These are phyloP conservation scores for Autographa pulchrina DNA, from an alignment of 2,888 invertebrate genomes.

Conservation along the genomic window DNA sequence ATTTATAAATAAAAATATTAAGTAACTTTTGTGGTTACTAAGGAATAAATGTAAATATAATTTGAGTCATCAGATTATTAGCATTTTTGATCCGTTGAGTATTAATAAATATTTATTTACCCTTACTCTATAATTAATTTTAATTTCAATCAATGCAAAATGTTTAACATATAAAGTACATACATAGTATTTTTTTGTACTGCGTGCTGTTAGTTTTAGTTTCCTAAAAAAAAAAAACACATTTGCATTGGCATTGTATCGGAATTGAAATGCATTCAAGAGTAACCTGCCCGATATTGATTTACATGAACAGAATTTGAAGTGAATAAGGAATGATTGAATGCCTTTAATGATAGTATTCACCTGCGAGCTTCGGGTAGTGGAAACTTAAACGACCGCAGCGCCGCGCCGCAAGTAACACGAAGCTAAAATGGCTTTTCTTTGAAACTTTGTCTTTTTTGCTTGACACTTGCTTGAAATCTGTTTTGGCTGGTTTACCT, in stretches of 20 bases:
- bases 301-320: background rate
- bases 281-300: background rate
- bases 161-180: too few relatives aligned
- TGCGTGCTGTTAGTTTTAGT: too few relatives aligned
- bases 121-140: too few relatives aligned
- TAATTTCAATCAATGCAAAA: too few relatives aligned
- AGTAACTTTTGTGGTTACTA: background rate
- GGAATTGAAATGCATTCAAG: background rate
- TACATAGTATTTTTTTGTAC: too few relatives aligned
- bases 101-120: too few relatives aligned
- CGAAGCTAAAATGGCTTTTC: background rate
- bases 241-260: too few relatives aligned
- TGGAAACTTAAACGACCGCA: constrained; percentile 4
- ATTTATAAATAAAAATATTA: too few relatives aligned
- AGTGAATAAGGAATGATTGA: constrained; percentile 2
- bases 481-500: background rate
- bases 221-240: too few relatives aligned
- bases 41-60: background rate
- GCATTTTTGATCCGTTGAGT: too few relatives aligned
- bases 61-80: too few relatives aligned
- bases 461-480: background rate
- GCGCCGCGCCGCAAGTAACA: background rate
- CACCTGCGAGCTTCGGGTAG: background rate
- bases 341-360: background rate
- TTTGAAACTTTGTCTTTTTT: background rate